Base-by-base conservation (phyloP, 2,888 invertebrate species). In the Asteroscopus sphinx region DNA sequence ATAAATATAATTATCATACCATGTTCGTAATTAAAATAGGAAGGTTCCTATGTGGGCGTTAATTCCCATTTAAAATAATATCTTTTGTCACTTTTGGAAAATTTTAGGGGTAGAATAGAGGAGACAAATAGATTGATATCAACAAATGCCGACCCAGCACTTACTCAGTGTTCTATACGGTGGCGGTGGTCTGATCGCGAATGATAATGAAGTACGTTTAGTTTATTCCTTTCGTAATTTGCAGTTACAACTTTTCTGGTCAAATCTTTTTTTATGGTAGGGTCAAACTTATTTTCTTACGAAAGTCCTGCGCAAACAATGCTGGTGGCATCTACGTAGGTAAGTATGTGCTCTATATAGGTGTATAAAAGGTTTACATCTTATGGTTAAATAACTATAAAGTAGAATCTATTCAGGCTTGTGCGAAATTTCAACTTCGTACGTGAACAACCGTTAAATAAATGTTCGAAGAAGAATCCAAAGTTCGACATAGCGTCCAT, bases 361-460 rank as follows among this genome's bases (percentile, higher is more conserved):
- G 48, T 63, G 52, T 55, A 33, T 56, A 56, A 59, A 66, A 66
- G 25, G 36, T 68, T 62, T 49, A 51, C 37, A 44, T 21, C 32
- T 65, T 25, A 53, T 45, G 49, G 46, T 37, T 54, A 75, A 67
- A 67, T 52, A 59, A 62, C 12, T 44, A 60, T 73, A 64, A 66
- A 75, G 17, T 54, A 25, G 33, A 59, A 63, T 45, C 42, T 44
- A 57, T 59, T 55, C 26, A 49, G 56, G 39, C 28, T 51, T 57
- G 17, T 39, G 59, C 42, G 58, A 69, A 69, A 68, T 72, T 70
- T 75, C 73, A 74, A 74, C 40, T 37, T 37, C 30, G 42, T 52
- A 48, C 37, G 53, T 41, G 59, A 59, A 51, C 46, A 49, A 26
- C 36, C 37, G 26, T 59, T 53, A 53, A 51, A 48, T 49, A 57